These are phyloP conservation scores for Pitangus sulphuratus DNA, from an alignment of 2,797 vertebrate genomes.

Conservation along the genomic window DNA sequence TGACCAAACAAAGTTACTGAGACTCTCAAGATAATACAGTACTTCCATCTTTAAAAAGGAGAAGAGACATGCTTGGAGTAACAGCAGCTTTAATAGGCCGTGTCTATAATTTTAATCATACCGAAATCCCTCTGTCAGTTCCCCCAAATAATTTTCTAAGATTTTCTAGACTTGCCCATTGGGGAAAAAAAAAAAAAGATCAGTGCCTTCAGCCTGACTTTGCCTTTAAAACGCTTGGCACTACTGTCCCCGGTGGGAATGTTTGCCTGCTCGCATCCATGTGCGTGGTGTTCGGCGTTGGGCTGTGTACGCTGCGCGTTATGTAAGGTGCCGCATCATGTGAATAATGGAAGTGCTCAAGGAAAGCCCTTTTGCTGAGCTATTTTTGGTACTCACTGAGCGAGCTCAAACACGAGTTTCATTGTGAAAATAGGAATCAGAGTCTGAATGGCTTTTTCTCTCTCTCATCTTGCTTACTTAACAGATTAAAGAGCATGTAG, in stretches of 20 bases:
- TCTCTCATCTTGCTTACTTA: background rate
- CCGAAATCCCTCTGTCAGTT: background rate
- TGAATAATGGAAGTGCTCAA: constrained; percentile 69
- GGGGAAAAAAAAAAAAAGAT: background rate
- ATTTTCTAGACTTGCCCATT: background rate
- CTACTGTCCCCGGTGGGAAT: background rate
- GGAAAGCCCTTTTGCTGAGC: constrained; percentile 57
- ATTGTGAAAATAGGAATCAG: constrained; percentile 47
- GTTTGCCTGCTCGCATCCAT: background rate
- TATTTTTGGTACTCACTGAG: constrained; percentile 57
- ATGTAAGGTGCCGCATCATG: constrained; percentile 64
- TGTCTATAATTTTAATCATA: background rate
- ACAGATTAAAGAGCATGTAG: background rate
- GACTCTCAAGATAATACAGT: background rate
- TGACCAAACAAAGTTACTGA: background rate
- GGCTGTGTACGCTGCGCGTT: background rate
- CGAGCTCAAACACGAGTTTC: background rate
- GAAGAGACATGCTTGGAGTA: background rate
- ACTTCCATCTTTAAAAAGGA: background rate
- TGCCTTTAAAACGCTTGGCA: constrained; percentile 3
- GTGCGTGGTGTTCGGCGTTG: background rate
- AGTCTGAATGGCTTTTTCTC: constrained; percentile 23
- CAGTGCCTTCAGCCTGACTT: background rate
- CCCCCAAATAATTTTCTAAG: background rate
- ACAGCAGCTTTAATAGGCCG: background rate